Base-by-base conservation (phyloP, 2,888 invertebrate genomes). In the Philopedon plagiatum region DNA sequence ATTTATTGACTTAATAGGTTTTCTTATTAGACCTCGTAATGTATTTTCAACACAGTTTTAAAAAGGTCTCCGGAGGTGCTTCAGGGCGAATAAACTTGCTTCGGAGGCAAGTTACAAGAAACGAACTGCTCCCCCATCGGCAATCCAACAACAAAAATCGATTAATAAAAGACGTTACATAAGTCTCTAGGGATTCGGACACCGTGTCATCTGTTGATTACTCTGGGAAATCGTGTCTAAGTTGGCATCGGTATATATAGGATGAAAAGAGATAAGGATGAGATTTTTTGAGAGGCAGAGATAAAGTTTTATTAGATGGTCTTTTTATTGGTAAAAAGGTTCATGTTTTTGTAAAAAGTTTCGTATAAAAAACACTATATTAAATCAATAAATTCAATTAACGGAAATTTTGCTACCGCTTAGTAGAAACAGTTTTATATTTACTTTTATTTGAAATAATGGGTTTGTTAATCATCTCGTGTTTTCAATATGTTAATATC, bases 161-260 rank as follows among this genome's bases (percentile, higher is more conserved):
- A 71, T 71, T 71, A 71, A 62, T 62, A 62, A 71, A 66, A 71
- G 61, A 61, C 71, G 71, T 71, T 71, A 66, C 64, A 65, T 71
- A 66, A 39, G 51, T 21, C 71, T 37, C 61, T 19, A 5, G 71
- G 61, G 71, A 65, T 37, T 13, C 56, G 41, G 57, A 51, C 68
- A 46, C 44, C 73, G 64, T 68, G 57, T 64, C 73, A 73, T 72
- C 72, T 72, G 72, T 72, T 72, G 72, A 72, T 72, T 72, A 67
- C 51, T 26, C 67, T 67, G 60, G 58, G 60, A 54, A 34, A 57
- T 32, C 51, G 44, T 11, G 63, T 41, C 21, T n/a, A 51, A 54
- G 39, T 41, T 56, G 56, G 54, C 13, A 56, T 60, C 26, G 15
- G 13, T 39, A 39, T n/a, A 15, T 29, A 54, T 29, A 8, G 29